Evolutionary conservation across 2,113 vertebrate species (phyloP), one percentile per base, ranked within the genome.

Genomic region (Microtus pennsylvanicus): DNA sequence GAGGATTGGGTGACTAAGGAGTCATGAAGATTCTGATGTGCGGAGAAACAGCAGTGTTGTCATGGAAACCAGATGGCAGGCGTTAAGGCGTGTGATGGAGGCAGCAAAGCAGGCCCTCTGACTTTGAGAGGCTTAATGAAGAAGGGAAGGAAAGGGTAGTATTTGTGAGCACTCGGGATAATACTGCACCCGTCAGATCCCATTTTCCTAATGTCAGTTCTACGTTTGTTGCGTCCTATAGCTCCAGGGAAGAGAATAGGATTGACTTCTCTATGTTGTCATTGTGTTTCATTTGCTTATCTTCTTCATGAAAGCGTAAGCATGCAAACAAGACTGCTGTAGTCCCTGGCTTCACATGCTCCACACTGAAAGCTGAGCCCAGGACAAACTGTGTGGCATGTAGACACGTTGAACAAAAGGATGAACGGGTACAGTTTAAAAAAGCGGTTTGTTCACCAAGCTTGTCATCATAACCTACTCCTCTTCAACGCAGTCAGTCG

Each of bases 81-180:
- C 81, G 9, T 63, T 89, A 82, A 69, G 38, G 17, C n/a, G 17
- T 61, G 28, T 50, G 33, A 21, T 81, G 52, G 19, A 88, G 58
- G 26, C 21, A 72, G 75, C 13, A 80, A 91, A 26, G 14, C 52
- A 91, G 77, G 55, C 1, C 58, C 67, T 77, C 33, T 33, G 88
- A 42, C 86, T 95, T 22, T 58, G 55, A 94, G 45, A 94, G 55
- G 17, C 45, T 61, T 83, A 85, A 78, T 78, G 52, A 87, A 93
- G 83, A 87, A 63, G 87, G 26, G 35, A 50, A 74, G 61, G 42
- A 8, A 16, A 65, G 30, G 78, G 2, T 17, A 81, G 14, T 74
- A 58, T 89, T 33, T 28, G 11, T 52, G 19, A 63, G 47, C 89
- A 89, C 42, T 77, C 75, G 35, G 45, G 42, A 67, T 69, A 0